Evolutionary conservation across 2,113 vertebrate genomes (phyloP), one percentile per base, ranked within the genome.

Genomic region (Limnothrissa miodon): DNA sequence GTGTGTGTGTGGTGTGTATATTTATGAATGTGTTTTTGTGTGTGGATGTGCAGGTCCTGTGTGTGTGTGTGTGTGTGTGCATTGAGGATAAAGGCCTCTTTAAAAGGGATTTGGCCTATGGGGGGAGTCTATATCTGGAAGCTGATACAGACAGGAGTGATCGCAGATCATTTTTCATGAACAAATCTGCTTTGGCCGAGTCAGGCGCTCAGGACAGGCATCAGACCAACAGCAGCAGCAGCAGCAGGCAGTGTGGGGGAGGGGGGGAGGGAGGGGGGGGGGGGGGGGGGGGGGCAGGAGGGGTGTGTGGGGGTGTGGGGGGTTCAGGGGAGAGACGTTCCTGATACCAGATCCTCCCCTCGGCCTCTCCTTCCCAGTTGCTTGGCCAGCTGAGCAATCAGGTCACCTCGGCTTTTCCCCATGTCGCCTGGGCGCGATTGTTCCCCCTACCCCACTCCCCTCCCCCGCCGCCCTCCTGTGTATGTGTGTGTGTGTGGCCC

Each of bases 381-480:
- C 87, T 87, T 86, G 86, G 86, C 91, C 93, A 93, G 93, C 92
- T 94, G 93, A 94, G 93, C 92, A 94, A 94, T 94, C 94, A 94
- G 94, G 93, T 93, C 94, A 94, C 70, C 59, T 79, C 84, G 33
- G 78, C 56, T 88, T 79, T 87, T 88, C 88, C 88, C 88, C 82
- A 83, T 39, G 81, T 89, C 83, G 80, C 86, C 88, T 83, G 86
- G 83, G 86, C 83, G 86, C 83, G 81, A 90, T 86, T 87, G 87
- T 87, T 83, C 86, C 6, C 89, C 87, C 13, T 85, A 5, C 89
- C 88, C 56, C 56, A 1, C 23, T 21, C 6, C 59, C 59, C 59
- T 29, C 23, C 25, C 25, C 25, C 9, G n/a, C 53, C 19, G 53
- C n/a, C 8, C 19, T 59, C 17, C 15, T 59, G 53, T 59, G n/a